Evolutionary conservation across 2,888 invertebrate genomes (phyloP).

Genomic region (Nemoura dubitans): DNA sequence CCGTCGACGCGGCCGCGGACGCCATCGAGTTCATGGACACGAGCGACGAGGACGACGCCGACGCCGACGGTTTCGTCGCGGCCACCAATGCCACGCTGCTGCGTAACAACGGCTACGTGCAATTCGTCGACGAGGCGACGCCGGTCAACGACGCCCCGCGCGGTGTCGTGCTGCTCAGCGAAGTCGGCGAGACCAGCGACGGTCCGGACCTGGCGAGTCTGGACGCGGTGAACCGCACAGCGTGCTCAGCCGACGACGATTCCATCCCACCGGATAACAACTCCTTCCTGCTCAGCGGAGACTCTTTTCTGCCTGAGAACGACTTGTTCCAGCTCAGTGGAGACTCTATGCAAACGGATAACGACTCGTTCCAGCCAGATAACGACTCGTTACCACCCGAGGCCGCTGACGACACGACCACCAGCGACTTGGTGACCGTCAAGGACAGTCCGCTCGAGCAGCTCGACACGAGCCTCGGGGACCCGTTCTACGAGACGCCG

Average conservation of each 20-base stretch:
- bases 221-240: constrained; percentile 48
- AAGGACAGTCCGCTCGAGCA: constrained; percentile 61
- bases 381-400: constrained; percentile 67
- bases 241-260: constrained; percentile 57
- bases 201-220: constrained; percentile 46
- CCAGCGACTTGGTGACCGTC: constrained; percentile 53
- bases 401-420: constrained; percentile 69
- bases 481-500: constrained; percentile 54
- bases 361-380: too few species aligned
- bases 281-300: too few species aligned
- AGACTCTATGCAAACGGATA: too few species aligned
- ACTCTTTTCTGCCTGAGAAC: too few species aligned
- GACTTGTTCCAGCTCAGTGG: too few species aligned
- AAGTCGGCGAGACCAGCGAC: constrained; percentile 47
- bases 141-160: constrained; percentile 59
- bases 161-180: constrained; percentile 48
- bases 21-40: constrained; percentile 84
- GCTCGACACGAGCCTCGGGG: constrained; percentile 39
- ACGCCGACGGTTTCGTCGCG: constrained; percentile 67
- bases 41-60: constrained; percentile 74
- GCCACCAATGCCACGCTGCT: constrained; percentile 64
- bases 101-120: constrained; percentile 73
- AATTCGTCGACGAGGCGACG: constrained; percentile 66
- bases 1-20: constrained; percentile 53
- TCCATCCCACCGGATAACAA: constrained; percentile 68